Conservation (phyloP, 2,797 vertebrate genomes). For the Schizopygopsis malacanthus region DNA sequence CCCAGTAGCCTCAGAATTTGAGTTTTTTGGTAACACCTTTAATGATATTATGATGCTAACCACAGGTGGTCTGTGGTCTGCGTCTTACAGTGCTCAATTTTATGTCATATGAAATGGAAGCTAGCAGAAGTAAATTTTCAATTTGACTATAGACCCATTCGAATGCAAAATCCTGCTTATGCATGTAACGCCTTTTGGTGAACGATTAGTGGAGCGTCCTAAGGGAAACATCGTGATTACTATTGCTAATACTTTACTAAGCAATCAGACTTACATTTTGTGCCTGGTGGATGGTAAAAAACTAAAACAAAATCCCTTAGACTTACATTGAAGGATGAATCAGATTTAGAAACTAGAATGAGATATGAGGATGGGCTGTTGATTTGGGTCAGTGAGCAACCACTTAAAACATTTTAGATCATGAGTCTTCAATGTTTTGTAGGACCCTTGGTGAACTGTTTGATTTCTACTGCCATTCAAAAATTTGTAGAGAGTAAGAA, state of each 20-base stretch:
- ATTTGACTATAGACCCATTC: neutral
- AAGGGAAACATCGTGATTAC: neutral
- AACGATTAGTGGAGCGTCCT: neutral
- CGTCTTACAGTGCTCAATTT: neutral
- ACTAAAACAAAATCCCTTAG: neutral
- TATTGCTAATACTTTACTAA: constrained; percentile 13
- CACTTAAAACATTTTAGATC: constrained; percentile 6
- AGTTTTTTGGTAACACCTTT: neutral
- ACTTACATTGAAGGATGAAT: neutral
- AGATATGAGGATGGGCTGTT: neutral
- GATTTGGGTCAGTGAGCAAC: neutral
- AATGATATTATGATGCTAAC: neutral
- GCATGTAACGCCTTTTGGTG: neutral
- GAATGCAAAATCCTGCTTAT: neutral
- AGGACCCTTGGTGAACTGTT: neutral
- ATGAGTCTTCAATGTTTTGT: neutral
- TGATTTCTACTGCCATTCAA: neutral
- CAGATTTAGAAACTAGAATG: neutral
- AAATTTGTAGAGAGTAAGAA: neutral
- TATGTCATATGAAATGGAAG: neutral
- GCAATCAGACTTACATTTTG: neutral
- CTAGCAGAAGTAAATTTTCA: neutral
- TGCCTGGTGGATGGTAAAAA: neutral
- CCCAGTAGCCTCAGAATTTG: neutral
- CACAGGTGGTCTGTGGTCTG: neutral